Base-by-base conservation (phyloP, 2,797 vertebrate species). In the Podargus strigoides region DNA sequence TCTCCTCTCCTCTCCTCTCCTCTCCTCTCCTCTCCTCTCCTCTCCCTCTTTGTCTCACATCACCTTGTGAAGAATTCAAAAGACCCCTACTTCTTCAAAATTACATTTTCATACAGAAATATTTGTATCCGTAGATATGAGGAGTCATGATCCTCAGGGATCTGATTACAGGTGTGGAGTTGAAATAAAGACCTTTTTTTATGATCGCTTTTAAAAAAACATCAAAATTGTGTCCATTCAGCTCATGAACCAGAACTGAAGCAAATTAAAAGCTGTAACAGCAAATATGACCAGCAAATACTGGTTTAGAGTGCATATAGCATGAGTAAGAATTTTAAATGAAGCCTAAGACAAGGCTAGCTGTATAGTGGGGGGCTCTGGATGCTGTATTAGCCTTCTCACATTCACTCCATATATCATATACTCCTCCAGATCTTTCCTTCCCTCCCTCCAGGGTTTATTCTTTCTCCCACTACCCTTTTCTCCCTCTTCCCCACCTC, bases 361-460 rank as follows among this genome's bases (percentile, higher is more conserved):
- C 36, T 84, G 19, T n/a, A 42, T 23, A 2, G 3, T n/a, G 60
- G 56, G 63, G 46, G 49, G 47, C 27, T 92, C 55, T 75, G 83
- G 13, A 21, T 77, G 36, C n/a, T 87, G 14, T 69, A 63, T 62
- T 49, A 94, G 77, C 32, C 53, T 93, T 77, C 84, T 62, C 60
- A 60, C 60, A 68, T 75, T 72, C 53, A 39, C 11, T 73, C 24
- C 1, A 2, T 89, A 26, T 55, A 79, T 85, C 74, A 87, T 53
- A 56, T 81, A 91, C 93, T 94, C 56, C 69, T 91, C 72, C 42
- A 95, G 82, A 92, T 84, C 50, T 91, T 67, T 67, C 34, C 86
- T 77, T 90, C 37, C 18, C 42, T 85, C 52, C 28, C 87, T 91
- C n/a, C 47, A 55, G 82, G 59, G 55, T 91, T 92, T 89, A 59